Conservation (phyloP, 2,113 vertebrate species). For the Pterocles gutturalis region DNA sequence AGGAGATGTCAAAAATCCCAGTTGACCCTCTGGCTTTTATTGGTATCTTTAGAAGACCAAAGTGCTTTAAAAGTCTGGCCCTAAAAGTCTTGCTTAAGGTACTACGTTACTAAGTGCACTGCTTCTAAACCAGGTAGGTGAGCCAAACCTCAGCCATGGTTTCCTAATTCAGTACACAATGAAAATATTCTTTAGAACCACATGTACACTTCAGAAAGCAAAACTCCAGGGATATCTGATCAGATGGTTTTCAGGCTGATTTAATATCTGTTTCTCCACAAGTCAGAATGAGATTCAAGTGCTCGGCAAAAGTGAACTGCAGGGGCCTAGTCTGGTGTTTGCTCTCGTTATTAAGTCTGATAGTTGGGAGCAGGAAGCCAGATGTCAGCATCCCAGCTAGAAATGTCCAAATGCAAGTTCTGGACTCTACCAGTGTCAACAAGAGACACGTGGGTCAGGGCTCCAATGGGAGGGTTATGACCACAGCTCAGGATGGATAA, state of each 20-base stretch:
- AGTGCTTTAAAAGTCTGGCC: background rate
- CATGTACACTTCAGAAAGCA: background rate
- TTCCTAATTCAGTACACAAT: background rate
- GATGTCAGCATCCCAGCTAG: background rate
- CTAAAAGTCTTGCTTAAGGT: background rate
- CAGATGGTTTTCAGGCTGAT: background rate
- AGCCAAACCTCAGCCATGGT: background rate
- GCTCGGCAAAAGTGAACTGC: background rate
- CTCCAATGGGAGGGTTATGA: background rate
- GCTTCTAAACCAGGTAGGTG: background rate
- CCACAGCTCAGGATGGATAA: background rate
- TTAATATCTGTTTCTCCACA: background rate
- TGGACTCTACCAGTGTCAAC: background rate
- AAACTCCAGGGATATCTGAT: background rate
- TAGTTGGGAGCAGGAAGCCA: background rate
- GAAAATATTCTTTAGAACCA: background rate
- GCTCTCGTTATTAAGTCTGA: background rate
- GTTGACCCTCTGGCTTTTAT: background rate
- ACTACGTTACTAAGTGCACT: background rate
- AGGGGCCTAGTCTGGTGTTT: background rate
- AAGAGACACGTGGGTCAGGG: background rate
- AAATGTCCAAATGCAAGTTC: background rate
- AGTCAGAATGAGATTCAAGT: background rate
- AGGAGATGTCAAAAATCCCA: background rate
- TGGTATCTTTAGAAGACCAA: background rate